Conservation (phyloP, 2,797 vertebrate genomes). For the Platalea minor region DNA sequence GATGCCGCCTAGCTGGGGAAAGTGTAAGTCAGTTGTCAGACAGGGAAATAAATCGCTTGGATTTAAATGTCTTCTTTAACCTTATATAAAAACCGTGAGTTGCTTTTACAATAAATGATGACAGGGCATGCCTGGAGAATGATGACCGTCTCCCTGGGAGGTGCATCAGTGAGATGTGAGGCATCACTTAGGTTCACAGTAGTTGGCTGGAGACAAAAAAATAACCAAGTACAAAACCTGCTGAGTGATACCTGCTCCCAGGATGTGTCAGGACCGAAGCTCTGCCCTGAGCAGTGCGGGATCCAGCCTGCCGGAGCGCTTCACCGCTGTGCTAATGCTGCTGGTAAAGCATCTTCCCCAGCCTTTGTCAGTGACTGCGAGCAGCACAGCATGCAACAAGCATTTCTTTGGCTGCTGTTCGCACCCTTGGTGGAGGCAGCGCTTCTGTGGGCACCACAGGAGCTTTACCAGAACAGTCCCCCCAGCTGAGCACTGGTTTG, state of each 20-base stretch:
- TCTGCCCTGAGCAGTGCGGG: neutral
- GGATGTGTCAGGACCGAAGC: neutral
- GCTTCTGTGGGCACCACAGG: neutral
- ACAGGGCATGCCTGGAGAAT: slow-evolving; percentile 12
- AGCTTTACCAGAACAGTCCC: neutral
- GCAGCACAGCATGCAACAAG: slow-evolving; percentile 8
- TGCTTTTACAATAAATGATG: slow-evolving; percentile 43
- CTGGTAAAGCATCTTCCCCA: neutral
- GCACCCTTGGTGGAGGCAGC: neutral
- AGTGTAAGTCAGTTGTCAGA: slow-evolving; percentile 45
- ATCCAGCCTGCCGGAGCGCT: neutral
- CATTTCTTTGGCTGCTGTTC: neutral
- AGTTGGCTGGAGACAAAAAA: neutral
- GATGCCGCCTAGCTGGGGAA: slow-evolving; percentile 45
- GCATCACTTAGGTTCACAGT: neutral
- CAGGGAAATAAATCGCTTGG: slow-evolving; percentile 40
- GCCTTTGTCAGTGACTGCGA: neutral
- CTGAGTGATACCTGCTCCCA: neutral
- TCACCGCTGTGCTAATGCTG: neutral
- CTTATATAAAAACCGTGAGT: slow-evolving; percentile 35
- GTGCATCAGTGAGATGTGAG: neutral
- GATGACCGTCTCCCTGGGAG: slow-evolving; percentile 18
- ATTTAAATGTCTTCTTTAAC: slow-evolving; percentile 59
- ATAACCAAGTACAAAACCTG: neutral
- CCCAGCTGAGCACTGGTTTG: neutral